Evolutionary conservation across 2,888 invertebrate genomes (phyloP), one percentile per base, ranked within the genome.

Genomic region (Stictocephala bisonia): DNA sequence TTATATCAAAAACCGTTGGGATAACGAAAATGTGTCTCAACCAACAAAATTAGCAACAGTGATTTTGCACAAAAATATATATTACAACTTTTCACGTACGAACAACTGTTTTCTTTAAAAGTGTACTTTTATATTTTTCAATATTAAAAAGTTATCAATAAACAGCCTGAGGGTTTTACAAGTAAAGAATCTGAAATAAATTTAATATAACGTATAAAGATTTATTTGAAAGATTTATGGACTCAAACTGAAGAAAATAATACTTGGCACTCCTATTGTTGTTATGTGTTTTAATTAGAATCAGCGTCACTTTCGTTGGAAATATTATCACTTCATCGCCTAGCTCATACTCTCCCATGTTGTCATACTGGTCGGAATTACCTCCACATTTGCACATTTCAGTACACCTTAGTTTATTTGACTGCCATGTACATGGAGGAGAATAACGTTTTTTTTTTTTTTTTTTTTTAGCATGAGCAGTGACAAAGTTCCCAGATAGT

Each of bases 401-500:
- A 56, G 4, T 56, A 24, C 56, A 56, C 56, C n/a, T 24, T 11
- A 56, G 27, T 56, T n/a, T 27, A 56, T 56, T 56, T 56, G 27
- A 56, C 56, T 56, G 56, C 11, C 56, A 56, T 56, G 56, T 56
- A 24, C 56, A 56, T 20, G 56, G 56, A 27, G 56, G 56, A 56
- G 27, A 56, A n/a, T 18, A 56, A 56, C 27, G 27, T 27, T n/a
- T 56, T 56, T n/a, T n/a, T n/a, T n/a, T n/a, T n/a, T n/a, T n/a
- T n/a, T n/a, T n/a, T n/a, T n/a, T 56, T 56, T 24, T 11, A 56
- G 56, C 56, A 56, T 27, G 56, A 56, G n/a, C 56, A 24, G 56
- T n/a, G 26, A 27, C 56, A 56, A 56, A 56, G 26, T 56, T 56
- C 56, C 56, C 22, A 56, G 56, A 56, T 24, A 56, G 13, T 27